Percentiles rank a stretch among this genome's conserved stretches.
Evolutionary conservation across 2,888 invertebrate genomes (phyloP).

Genomic region (Galeruca laticollis): DNA sequence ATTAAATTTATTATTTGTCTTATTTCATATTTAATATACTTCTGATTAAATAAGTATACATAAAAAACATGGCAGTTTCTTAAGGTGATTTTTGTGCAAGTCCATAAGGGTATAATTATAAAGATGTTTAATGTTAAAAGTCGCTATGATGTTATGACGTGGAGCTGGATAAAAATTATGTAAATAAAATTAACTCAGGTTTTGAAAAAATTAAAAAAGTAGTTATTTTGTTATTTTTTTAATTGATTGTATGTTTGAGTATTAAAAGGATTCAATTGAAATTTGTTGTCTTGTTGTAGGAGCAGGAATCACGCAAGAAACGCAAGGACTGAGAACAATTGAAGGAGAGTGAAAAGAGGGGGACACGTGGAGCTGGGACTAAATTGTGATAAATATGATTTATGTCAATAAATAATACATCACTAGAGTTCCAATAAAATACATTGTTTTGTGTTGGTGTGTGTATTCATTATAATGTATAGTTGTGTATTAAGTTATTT

Average conservation of each 20-base stretch:
- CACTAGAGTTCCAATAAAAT: slow-evolving; percentile 24
- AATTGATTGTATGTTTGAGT: background rate
- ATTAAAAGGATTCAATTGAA: background rate
- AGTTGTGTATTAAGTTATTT: slow-evolving; percentile 24
- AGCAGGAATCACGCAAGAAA: slow-evolving; percentile 64
- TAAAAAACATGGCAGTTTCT: too few species aligned
- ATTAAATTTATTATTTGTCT: too few species aligned
- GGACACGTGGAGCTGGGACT: slow-evolving; percentile 1
- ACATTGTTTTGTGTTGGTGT: slow-evolving; percentile 23
- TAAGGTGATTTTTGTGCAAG: too few species aligned
- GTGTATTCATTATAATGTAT: slow-evolving; percentile 15
- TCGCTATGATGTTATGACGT: too few species aligned
- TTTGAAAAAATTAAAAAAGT: background rate
- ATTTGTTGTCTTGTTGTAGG: slow-evolving; percentile 57
- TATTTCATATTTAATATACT: too few species aligned
- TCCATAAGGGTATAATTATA: too few species aligned
- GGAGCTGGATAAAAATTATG: too few species aligned
- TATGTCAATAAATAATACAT: slow-evolving; percentile 30
- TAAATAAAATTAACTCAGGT: too few species aligned
- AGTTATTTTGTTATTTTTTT: slow-evolving; percentile 1
- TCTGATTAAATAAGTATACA: too few species aligned
- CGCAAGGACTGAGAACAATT: slow-evolving; percentile 59
- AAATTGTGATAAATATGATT: slow-evolving; percentile 31
- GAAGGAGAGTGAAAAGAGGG: slow-evolving; percentile 6
- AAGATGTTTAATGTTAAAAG: too few species aligned